These are phyloP conservation scores for Hydropsyche betteni DNA, from an alignment of 2,888 invertebrate genomes.

Conservation along the genomic window DNA sequence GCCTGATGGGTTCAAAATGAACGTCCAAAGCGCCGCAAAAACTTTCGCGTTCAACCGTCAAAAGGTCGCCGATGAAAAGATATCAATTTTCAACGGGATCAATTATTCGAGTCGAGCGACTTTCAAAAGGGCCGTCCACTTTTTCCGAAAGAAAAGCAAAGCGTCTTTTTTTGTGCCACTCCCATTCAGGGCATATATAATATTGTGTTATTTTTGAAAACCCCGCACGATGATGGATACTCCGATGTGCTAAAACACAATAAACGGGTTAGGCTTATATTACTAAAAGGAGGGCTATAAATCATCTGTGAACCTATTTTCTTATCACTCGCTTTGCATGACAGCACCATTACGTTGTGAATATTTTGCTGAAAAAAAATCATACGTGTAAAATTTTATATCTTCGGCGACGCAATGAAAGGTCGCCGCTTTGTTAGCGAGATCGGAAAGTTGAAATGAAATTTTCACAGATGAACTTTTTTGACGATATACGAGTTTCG, in stretches of 20 bases:
- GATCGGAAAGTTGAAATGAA: not conserved
- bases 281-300: constrained; percentile 22
- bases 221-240: not conserved
- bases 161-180: not conserved
- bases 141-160: not conserved
- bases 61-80: constrained; percentile 8
- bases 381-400: too few species aligned
- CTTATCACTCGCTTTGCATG: constrained; percentile 25
- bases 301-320: constrained; percentile 19
- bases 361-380: not conserved
- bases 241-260: constrained; percentile 22
- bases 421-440: too few species aligned
- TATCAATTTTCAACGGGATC: constrained; percentile 18
- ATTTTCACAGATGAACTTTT: not conserved
- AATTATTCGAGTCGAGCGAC: constrained; percentile 12
- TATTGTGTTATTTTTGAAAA: too few species aligned
- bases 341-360: constrained; percentile 1
- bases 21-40: not conserved
- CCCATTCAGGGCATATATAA: too few species aligned
- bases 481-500: too few species aligned
- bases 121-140: constrained; percentile 3
- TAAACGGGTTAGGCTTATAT: constrained; percentile 9
- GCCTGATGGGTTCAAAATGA: too few species aligned
- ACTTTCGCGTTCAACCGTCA: not conserved
- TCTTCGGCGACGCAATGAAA: too few species aligned